phyloP scores from a whole-genome alignment of 2,797 vertebrate genomes.

The Hephaestus fuliginosus region DNA sequence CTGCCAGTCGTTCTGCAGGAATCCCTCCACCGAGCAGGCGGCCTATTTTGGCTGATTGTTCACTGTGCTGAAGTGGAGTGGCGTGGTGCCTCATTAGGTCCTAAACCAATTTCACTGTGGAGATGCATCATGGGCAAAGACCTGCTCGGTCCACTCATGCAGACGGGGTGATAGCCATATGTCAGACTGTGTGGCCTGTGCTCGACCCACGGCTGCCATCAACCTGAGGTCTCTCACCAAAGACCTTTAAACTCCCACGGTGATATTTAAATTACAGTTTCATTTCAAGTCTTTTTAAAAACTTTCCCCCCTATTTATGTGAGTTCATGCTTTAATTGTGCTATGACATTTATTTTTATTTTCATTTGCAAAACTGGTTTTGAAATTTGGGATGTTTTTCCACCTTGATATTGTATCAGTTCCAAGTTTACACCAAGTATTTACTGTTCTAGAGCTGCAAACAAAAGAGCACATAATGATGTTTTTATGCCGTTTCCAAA shows the following conservation, averaged over 20 bases:
- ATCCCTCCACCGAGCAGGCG: slow-evolving; percentile 47
- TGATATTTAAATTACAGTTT: not conserved
- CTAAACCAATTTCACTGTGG: slow-evolving; percentile 53
- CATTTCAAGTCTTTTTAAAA: not conserved
- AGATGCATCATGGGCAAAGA: slow-evolving; percentile 32
- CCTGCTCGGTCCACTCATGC: slow-evolving; percentile 14
- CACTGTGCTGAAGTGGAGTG: slow-evolving; percentile 57
- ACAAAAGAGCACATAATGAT: not conserved
- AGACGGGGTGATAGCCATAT: slow-evolving; percentile 7
- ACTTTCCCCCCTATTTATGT: no score
- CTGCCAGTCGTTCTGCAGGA: slow-evolving; percentile 45
- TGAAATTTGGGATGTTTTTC: not conserved
- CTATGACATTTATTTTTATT: not conserved
- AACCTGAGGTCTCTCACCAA: not conserved
- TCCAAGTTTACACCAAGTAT: not conserved
- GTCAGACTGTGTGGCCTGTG: slow-evolving; percentile 4
- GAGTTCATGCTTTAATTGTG: not conserved
- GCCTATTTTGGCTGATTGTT: slow-evolving; percentile 54
- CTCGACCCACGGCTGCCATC: not conserved
- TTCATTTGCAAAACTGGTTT: not conserved
- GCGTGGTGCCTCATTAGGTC: slow-evolving; percentile 67
- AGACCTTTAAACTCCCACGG: not conserved
- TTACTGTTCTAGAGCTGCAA: not conserved
- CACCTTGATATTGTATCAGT: not conserved
- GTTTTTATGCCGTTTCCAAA: no score